A percentile compares a stretch with the other conserved stretches of the same genome.
Conservation (phyloP, 2,888 invertebrate species). For the Seira ritae region DNA sequence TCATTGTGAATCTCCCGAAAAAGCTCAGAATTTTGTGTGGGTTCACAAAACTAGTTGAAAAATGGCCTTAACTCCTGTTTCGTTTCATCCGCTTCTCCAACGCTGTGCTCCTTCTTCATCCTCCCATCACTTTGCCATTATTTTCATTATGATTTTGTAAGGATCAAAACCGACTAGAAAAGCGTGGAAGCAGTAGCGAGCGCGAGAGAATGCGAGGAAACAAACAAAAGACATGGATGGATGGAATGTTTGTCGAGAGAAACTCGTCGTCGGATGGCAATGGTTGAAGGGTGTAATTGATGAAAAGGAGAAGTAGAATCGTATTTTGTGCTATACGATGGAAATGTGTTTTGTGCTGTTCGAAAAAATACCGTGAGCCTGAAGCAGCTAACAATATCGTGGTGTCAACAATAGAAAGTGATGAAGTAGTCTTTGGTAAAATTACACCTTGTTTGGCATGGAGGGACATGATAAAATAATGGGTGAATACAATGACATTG, state of each 20-base stretch:
- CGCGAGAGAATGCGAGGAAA: conserved; percentile 19
- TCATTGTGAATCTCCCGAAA: conserved; percentile 7
- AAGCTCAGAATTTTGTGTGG: conserved; percentile 22
- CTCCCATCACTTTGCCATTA: neutral
- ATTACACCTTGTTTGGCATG: neutral
- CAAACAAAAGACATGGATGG: conserved; percentile 44
- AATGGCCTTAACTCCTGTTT: neutral
- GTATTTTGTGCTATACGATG: neutral
- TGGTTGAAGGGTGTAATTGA: conserved; percentile 38
- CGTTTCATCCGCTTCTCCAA: neutral
- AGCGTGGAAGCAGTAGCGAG: neutral
- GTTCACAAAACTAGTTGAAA: conserved; percentile 3
- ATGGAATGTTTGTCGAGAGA: conserved; percentile 30
- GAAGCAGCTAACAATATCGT: conserved; percentile 26
- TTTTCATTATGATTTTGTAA: conserved; percentile 11
- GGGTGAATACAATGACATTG: neutral
- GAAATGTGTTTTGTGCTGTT: neutral
- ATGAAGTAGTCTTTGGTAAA: conserved; percentile 40
- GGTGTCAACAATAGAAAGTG: conserved; percentile 50
- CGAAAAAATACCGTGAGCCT: too few relatives aligned
- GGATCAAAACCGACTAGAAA: neutral
- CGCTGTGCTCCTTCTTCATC: neutral
- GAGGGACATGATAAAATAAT: conserved; percentile 5
- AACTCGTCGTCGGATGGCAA: conserved; percentile 14
- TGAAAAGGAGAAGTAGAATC: conserved; percentile 38